These are phyloP conservation scores for Phyllotreta striolata DNA, from an alignment of 2,888 invertebrate genomes.

Conservation along the genomic window DNA sequence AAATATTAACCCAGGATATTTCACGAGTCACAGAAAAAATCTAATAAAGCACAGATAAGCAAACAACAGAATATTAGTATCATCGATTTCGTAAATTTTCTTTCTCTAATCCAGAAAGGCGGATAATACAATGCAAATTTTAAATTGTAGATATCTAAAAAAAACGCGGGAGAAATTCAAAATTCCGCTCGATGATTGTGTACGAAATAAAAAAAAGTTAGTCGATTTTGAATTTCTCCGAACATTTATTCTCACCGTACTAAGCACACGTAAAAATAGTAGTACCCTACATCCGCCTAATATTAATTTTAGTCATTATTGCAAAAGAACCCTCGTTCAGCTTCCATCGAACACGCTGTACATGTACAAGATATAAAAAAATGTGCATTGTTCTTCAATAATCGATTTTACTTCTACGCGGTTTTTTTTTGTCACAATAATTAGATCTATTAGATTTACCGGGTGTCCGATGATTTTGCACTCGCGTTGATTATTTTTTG, in stretches of 20 bases:
- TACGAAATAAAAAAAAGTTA: not conserved
- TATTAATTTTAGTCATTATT: slow-evolving; percentile 3
- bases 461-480: slow-evolving; percentile 23
- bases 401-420: slow-evolving; percentile 15
- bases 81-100: not conserved
- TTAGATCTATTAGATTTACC: slow-evolving; percentile 20
- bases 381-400: slow-evolving; percentile 23
- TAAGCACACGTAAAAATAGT: slow-evolving; percentile 30
- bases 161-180: not conserved
- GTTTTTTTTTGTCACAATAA: slow-evolving; percentile 22
- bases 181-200: not conserved
- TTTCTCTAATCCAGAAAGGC: slow-evolving; percentile 22
- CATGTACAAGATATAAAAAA: slow-evolving; percentile 16
- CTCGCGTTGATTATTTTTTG: not conserved
- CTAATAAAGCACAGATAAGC: slow-evolving; percentile 29
- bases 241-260: slow-evolving; percentile 6
- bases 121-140: slow-evolving; percentile 13
- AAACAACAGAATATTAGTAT: slow-evolving; percentile 22
- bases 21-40: slow-evolving; percentile 23
- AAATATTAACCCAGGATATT: slow-evolving; percentile 22
- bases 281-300: slow-evolving; percentile 26
- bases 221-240: not conserved
- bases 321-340: slow-evolving; percentile 20
- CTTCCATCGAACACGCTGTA: slow-evolving; percentile 9
- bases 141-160: not conserved